Conservation (phyloP, 2,888 invertebrate species). For the Tetheella fluctuosa region DNA sequence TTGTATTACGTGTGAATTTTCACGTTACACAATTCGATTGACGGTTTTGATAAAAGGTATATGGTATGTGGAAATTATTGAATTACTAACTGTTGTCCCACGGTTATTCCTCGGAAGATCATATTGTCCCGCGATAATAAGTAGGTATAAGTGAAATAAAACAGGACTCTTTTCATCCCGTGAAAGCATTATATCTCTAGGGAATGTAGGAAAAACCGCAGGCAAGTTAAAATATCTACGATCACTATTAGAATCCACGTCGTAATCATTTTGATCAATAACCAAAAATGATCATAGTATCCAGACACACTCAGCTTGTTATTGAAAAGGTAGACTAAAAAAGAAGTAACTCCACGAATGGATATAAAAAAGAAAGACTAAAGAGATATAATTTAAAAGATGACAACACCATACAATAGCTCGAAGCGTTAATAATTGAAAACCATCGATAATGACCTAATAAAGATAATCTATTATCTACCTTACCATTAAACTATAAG, state of each 20-base stretch:
- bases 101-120: too few relatives aligned
- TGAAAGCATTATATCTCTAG: too few relatives aligned
- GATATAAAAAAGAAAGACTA: slow-evolving; percentile 5
- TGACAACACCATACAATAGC: slow-evolving; percentile 15
- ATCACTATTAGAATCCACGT: too few relatives aligned
- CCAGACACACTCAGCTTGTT: not conserved
- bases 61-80: not conserved
- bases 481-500: not conserved
- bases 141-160: too few relatives aligned
- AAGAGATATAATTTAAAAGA: slow-evolving; percentile 14
- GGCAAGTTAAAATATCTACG: too few relatives aligned
- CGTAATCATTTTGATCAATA: too few relatives aligned
- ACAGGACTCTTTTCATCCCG: too few relatives aligned
- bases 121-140: too few relatives aligned
- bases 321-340: not conserved
- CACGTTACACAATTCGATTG: slow-evolving; percentile 3
- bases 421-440: slow-evolving; percentile 15
- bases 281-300: not conserved
- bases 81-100: not conserved
- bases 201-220: too few relatives aligned
- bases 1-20: not conserved
- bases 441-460: slow-evolving; percentile 17
- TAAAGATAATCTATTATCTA: not conserved
- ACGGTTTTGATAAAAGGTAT: not conserved
- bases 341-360: slow-evolving; percentile 4